Evolutionary conservation across 2,113 vertebrate genomes (phyloP).

Genomic region (Ramphastos sulfuratus): DNA sequence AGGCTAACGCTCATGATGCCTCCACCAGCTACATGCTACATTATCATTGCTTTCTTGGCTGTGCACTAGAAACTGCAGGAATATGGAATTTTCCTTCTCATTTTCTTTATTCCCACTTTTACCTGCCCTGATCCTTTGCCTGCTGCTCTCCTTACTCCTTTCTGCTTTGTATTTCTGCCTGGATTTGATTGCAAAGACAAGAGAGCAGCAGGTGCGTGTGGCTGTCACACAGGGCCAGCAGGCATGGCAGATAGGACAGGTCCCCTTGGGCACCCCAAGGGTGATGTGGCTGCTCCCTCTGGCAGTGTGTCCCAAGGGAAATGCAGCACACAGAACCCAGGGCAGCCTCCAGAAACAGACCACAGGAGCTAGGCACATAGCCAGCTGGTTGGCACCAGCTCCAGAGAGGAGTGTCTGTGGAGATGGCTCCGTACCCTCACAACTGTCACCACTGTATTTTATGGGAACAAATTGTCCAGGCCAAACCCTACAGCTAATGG

Average conservation of each 20-base stretch:
- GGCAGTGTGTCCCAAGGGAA: not conserved
- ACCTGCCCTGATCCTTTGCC: not conserved
- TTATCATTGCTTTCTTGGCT: not conserved
- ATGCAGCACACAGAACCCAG: not conserved
- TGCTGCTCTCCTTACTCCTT: not conserved
- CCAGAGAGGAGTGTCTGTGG: not conserved
- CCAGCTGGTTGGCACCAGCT: not conserved
- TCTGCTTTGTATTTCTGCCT: not conserved
- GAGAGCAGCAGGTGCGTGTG: not conserved
- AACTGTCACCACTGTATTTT: accelerated
- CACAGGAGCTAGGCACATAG: accelerated
- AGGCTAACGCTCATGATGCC: not conserved
- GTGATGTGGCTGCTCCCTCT: not conserved
- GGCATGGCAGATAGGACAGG: not conserved
- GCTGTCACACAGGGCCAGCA: not conserved
- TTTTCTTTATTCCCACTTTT: not conserved
- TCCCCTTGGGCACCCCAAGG: not conserved
- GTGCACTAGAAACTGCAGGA: not conserved
- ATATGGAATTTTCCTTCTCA: accelerated
- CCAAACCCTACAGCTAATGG: not conserved
- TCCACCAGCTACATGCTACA: not conserved
- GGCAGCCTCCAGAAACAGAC: not conserved
- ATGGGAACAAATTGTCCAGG: not conserved
- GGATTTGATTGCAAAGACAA: not conserved
- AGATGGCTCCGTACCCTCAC: not conserved